Evolutionary conservation across 2,888 invertebrate genomes (phyloP), one percentile per base, ranked within the genome.

Genomic region (Caenorhabditis doughertyi): DNA sequence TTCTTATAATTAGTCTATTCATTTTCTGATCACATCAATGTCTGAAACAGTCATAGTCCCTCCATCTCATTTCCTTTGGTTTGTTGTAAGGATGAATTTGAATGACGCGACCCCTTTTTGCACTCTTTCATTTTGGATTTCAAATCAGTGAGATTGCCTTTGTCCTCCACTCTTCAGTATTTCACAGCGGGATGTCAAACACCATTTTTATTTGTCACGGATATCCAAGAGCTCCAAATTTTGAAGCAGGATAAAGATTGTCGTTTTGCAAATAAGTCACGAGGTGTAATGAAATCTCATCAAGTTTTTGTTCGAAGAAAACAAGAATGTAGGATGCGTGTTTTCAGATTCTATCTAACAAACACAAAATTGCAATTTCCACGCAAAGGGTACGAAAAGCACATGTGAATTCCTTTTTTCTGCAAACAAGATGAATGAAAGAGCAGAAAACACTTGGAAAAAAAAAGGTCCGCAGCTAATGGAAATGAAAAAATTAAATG

Each of bases 71-170:
- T 32, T 7, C 32, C 4, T 32, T 32, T 4, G 4, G 4, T 32
- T 9, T 32, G 32, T 9, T 7, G 9, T 32, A 9, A 4, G 5
- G 2, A 13, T 42, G 23, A 13, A 58, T 23, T 29, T n/a, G n/a
- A 49, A 65, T 65, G 64, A 65, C 62, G 64, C 49, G 21, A 65
- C 64, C 49, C 32, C n/a, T n/a, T n/a, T 49, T 49, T 65, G 64
- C 64, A 65, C 64, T 42, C 42, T 65, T 65, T 65, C 64, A 65
- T 65, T 65, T 65, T 49, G 49, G 49, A 18, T 65, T 65, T 65
- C 64, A 49, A 65, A 65, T 49, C 64, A 65, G 49, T 23, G 32
- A 65, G 49, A 65, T 65, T 65, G 64, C 49, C 21, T 44, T 11
- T 65, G 49, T 21, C 62, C 42, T 35, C 27, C 5, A n/a, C 13